Evolutionary conservation across 2,888 invertebrate genomes (phyloP).

Genomic region (Aphrophora alni): DNA sequence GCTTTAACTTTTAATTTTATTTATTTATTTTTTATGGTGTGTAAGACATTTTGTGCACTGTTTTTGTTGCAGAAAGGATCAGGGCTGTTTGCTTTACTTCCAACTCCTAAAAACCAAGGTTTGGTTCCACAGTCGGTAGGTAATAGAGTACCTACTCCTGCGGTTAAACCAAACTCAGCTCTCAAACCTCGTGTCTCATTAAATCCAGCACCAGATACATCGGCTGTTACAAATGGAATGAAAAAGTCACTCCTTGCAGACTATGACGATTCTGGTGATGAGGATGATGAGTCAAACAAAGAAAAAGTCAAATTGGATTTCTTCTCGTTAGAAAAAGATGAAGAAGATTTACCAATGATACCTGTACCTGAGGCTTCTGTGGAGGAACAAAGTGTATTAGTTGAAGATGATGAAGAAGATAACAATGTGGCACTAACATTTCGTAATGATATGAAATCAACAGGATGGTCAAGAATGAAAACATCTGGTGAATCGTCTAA

Average conservation of each 20-base stretch:
- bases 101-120: conserved; percentile 66
- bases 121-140: conserved; percentile 48
- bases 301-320: conserved; percentile 57
- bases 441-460: background rate
- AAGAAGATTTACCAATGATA: background rate
- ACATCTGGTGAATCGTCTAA: too few relatives aligned
- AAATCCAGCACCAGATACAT: conserved; percentile 51
- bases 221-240: conserved; percentile 18
- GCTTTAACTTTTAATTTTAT: too few relatives aligned
- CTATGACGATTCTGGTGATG: conserved; percentile 59
- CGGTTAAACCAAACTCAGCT: conserved; percentile 52
- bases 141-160: conserved; percentile 58
- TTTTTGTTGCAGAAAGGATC: conserved; percentile 65
- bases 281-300: conserved; percentile 55
- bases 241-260: conserved; percentile 53
- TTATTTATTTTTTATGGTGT: too few relatives aligned
- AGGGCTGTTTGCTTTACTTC: conserved; percentile 72
- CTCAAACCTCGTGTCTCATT: conserved; percentile 47
- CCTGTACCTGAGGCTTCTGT: conserved; percentile 13
- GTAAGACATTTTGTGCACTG: too few relatives aligned
- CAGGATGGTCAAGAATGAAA: background rate
- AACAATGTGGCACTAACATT: background rate
- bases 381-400: background rate
- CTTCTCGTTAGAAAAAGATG: conserved; percentile 54
- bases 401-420: background rate